Percentiles rank a stretch among this genome's conserved stretches.
These are phyloP conservation scores for Chiloscyllium punctatum DNA, from an alignment of 2,797 vertebrate genomes.

Conservation along the genomic window DNA sequence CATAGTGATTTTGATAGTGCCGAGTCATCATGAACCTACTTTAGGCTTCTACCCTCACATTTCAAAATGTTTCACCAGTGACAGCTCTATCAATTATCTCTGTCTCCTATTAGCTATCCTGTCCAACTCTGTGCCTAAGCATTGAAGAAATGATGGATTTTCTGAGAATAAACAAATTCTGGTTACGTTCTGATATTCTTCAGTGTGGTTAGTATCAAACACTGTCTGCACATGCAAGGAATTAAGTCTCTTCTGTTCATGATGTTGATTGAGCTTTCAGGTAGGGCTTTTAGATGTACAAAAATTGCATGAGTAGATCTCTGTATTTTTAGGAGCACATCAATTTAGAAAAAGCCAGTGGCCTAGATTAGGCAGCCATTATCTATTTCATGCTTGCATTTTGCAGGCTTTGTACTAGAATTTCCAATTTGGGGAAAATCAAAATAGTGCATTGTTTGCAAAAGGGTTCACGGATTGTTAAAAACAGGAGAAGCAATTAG, in stretches of 20 bases:
- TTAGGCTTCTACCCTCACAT: neutral
- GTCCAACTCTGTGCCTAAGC: neutral
- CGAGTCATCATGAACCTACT: neutral
- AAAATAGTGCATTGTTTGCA: neutral
- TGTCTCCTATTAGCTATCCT: neutral
- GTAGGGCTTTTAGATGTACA: neutral
- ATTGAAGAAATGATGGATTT: neutral
- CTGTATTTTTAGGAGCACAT: neutral
- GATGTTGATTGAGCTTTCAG: neutral
- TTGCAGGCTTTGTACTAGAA: neutral
- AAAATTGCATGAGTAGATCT: neutral
- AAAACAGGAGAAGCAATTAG: no score
- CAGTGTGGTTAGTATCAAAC: neutral
- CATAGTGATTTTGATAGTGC: neutral
- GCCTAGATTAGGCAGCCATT: neutral
- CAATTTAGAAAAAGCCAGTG: neutral
- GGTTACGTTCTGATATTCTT: neutral
- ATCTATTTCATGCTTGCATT: neutral
- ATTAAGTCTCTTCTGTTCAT: neutral
- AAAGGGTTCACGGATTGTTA: no score
- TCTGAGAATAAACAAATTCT: neutral
- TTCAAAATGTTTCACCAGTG: neutral
- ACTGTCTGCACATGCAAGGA: neutral
- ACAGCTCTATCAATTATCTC: neutral
- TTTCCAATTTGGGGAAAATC: neutral